A percentile compares a stretch with the other conserved stretches of the same genome.
Conservation (phyloP, 2,888 invertebrate genomes). For the Acleris sparsana region DNA sequence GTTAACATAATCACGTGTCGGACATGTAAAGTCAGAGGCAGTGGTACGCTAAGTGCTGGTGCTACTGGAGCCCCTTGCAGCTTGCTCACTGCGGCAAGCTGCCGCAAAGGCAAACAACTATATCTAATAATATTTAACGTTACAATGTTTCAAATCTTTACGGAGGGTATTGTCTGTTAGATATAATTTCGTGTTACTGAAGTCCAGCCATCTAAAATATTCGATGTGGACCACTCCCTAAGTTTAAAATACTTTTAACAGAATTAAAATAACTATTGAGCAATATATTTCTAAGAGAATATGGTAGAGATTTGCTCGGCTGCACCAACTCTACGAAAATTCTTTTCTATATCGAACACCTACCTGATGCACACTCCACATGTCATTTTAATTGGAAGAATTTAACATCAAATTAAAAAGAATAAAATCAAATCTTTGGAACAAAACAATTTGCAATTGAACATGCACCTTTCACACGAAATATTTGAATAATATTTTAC, state of each 20-base stretch:
- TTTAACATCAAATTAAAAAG: conserved; percentile 65
- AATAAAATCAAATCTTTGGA: conserved; percentile 80
- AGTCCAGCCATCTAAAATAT: conserved; percentile 71
- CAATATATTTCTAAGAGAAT: conserved; percentile 81
- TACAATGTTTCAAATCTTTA: conserved; percentile 71
- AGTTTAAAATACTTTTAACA: conserved; percentile 79
- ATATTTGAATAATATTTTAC: conserved; percentile 71
- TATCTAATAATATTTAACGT: conserved; percentile 78
- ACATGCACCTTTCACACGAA: conserved; percentile 77
- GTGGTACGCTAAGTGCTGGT: conserved; percentile 58
- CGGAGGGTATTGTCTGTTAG: conserved; percentile 83
- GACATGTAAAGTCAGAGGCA: conserved; percentile 50
- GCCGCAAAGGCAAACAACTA: conserved; percentile 76
- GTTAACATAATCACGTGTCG: neutral
- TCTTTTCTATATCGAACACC: conserved; percentile 77
- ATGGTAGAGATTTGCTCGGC: conserved; percentile 82
- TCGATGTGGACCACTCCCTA: conserved; percentile 74
- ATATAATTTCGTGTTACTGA: conserved; percentile 73
- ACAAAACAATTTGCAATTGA: conserved; percentile 79
- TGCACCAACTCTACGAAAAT: conserved; percentile 81
- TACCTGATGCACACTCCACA: conserved; percentile 76
- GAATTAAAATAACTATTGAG: conserved; percentile 79
- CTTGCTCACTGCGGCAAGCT: conserved; percentile 64
- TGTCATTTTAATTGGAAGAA: conserved; percentile 73
- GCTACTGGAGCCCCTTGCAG: conserved; percentile 66